These are phyloP conservation scores for Drosophila tsacasi DNA, from an alignment of 1,140 invertebrate genomes.

Conservation along the genomic window DNA sequence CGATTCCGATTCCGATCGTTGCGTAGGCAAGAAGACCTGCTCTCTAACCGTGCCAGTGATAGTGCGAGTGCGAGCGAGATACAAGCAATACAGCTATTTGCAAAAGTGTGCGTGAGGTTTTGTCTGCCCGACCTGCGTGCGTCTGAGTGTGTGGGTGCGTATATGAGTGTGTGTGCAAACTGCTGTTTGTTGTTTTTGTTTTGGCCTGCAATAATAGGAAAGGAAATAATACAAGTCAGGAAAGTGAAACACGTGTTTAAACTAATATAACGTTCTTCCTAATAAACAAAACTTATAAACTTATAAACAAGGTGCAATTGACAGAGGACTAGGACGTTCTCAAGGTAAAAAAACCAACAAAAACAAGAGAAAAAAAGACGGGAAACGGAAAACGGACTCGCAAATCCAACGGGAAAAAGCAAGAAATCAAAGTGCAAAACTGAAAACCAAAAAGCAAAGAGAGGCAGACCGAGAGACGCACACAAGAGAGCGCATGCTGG, in stretches of 20 bases:
- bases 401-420: conserved; percentile 25
- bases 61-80: conserved; percentile 30
- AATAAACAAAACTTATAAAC: conserved; percentile 1
- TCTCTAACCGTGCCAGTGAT: conserved; percentile 11
- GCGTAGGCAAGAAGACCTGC: conserved; percentile 34
- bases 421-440: conserved; percentile 49
- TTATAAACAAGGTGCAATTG: conserved; percentile 1
- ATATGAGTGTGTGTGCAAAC: conserved; percentile 36
- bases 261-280: conserved; percentile 7
- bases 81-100: conserved; percentile 11
- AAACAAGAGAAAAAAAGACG: conserved; percentile 2
- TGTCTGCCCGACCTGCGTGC: conserved; percentile 20
- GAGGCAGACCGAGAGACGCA: conserved; percentile 31
- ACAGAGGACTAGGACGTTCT: conserved; percentile 55
- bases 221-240: conserved; percentile 7
- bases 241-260: conserved; percentile 57
- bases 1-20: conserved; percentile 39
- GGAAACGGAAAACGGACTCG: conserved; percentile 16
- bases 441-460: conserved; percentile 39
- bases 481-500: conserved; percentile 64
- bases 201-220: conserved; percentile 35
- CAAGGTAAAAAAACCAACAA: conserved; percentile 41
- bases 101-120: conserved; percentile 27
- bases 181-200: conserved; percentile 58
- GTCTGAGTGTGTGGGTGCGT: conserved; percentile 13